phyloP scores from a whole-genome alignment of 2,113 vertebrate genomes.

The Gopherus evgoodei region DNA sequence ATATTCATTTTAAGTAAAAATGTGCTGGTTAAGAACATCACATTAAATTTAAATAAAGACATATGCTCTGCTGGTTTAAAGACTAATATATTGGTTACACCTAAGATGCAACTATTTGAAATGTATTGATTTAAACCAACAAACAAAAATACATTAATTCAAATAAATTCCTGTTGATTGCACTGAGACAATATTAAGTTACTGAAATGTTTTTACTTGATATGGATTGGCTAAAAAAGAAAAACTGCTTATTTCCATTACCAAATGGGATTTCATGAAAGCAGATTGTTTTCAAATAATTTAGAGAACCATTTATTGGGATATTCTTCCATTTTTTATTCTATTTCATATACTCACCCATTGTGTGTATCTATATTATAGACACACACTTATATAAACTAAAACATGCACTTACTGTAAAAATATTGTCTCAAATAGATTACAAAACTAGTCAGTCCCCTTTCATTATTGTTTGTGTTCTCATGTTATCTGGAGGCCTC shows the following conservation, averaged over 20 bases:
- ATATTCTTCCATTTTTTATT: background rate
- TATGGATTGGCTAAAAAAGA: background rate
- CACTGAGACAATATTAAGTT: background rate
- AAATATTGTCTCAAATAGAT: background rate
- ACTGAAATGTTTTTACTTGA: background rate
- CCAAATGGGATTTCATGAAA: background rate
- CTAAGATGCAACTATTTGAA: fast-evolving
- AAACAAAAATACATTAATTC: background rate
- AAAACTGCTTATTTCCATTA: background rate
- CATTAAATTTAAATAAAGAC: background rate
- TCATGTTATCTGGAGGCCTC: background rate
- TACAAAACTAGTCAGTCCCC: background rate
- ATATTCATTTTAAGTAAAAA: background rate
- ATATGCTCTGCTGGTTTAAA: fast-evolving
- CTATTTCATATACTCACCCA: background rate
- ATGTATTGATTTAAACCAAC: background rate
- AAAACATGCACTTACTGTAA: background rate
- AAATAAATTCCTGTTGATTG: background rate
- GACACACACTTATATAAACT: background rate
- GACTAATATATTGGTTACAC: background rate
- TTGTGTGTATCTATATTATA: background rate
- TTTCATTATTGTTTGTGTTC: background rate
- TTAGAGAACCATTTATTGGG: background rate
- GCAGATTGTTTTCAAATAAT: background rate
- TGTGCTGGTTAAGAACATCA: background rate